These are phyloP conservation scores for Marmota flaviventris DNA, from an alignment of 2,113 vertebrate genomes.

Conservation along the genomic window DNA sequence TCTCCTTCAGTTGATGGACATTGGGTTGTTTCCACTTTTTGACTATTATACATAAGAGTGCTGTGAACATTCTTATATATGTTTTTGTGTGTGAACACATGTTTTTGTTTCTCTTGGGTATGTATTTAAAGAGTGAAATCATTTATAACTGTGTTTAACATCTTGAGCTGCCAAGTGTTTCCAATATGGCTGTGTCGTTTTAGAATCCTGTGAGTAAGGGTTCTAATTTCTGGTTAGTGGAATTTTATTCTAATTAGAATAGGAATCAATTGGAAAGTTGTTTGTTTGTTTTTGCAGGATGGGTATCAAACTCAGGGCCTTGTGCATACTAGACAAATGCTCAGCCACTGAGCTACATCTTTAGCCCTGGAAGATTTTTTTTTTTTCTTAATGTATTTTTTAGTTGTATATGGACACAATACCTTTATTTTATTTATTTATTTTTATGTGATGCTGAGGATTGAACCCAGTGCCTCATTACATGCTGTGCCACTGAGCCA, in stretches of 20 bases:
- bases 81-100: not conserved
- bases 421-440: too few relatives aligned
- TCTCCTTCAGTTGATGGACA: not conserved
- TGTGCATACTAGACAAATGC: too few relatives aligned
- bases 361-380: not conserved
- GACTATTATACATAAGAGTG: not conserved
- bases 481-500: too few relatives aligned
- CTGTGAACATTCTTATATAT: not conserved
- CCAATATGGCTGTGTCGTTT: not conserved
- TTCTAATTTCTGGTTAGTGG: not conserved
- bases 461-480: too few relatives aligned
- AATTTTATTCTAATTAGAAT: slow-evolving; percentile 38
- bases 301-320: too few relatives aligned
- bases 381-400: too few relatives aligned
- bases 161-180: not conserved
- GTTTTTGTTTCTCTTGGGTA: slow-evolving; percentile 20
- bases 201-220: not conserved
- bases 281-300: too few relatives aligned
- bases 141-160: not conserved
- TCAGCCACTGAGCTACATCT: too few relatives aligned
- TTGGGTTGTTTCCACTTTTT: not conserved
- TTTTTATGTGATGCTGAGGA: too few relatives aligned
- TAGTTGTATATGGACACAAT: too few relatives aligned
- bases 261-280: not conserved
- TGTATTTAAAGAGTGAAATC: not conserved